Evolutionary conservation across 2,888 invertebrate species (phyloP).

Genomic region (Leucania comma): DNA sequence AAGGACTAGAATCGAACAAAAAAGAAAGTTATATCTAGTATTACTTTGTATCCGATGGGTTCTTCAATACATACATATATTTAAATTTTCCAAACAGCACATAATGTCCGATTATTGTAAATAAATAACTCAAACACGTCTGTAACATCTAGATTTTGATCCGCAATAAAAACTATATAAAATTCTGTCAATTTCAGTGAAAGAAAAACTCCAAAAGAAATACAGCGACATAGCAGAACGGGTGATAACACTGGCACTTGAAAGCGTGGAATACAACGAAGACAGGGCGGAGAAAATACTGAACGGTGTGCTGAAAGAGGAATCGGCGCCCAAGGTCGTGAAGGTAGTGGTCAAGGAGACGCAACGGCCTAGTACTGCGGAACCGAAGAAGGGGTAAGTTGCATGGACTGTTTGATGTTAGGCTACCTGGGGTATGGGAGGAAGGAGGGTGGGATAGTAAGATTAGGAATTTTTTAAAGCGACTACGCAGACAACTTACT

Average conservation of each 20-base stretch:
- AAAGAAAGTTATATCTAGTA: too few relatives aligned
- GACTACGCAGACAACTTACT: too few relatives aligned
- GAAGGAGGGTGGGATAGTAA: slow-evolving; percentile 26
- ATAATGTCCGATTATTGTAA: too few relatives aligned
- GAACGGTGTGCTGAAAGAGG: slow-evolving; percentile 93
- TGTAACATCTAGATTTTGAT: too few relatives aligned
- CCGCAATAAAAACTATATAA: too few relatives aligned
- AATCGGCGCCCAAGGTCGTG: slow-evolving; percentile 71
- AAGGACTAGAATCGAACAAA: too few relatives aligned
- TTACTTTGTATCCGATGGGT: too few relatives aligned
- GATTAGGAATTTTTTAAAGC: background rate
- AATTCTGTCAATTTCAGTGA: slow-evolving; percentile 89
- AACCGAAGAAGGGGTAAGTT: slow-evolving; percentile 79
- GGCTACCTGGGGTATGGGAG: background rate
- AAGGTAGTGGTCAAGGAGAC: slow-evolving; percentile 71
- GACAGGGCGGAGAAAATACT: slow-evolving; percentile 95
- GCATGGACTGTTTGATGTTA: slow-evolving; percentile 58
- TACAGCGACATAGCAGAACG: slow-evolving; percentile 95
- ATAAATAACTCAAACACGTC: too few relatives aligned
- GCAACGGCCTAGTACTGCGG: slow-evolving; percentile 64
- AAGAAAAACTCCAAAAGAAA: slow-evolving; percentile 92
- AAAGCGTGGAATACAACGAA: slow-evolving; percentile 96
- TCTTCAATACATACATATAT: too few relatives aligned
- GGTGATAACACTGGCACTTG: slow-evolving; percentile 95
- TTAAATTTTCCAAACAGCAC: too few relatives aligned